Percentiles rank a stretch among this genome's conserved stretches.
phyloP scores from a whole-genome alignment of 2,113 vertebrate species.

The Toxostoma redivivum region DNA sequence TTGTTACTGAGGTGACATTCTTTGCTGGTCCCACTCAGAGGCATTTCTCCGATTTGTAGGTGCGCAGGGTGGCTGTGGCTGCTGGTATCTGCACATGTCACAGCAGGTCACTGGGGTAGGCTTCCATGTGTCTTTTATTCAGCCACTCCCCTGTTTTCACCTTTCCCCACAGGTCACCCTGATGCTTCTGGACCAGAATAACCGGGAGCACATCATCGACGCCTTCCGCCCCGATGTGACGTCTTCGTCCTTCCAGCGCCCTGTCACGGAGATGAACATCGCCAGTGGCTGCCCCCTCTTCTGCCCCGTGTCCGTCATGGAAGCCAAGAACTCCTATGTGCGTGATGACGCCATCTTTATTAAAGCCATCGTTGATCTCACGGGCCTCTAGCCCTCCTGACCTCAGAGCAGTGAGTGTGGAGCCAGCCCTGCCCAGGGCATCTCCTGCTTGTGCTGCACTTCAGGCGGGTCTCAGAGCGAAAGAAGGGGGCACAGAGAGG shows the following conservation, averaged over 20 bases:
- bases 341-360: slow-evolving; percentile 93
- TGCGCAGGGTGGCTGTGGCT: rapidly evolving
- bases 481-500: background rate
- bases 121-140: background rate
- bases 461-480: background rate
- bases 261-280: slow-evolving; percentile 92
- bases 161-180: slow-evolving; percentile 84
- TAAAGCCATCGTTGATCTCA: slow-evolving; percentile 94
- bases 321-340: slow-evolving; percentile 87
- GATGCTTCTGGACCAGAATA: slow-evolving; percentile 96
- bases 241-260: slow-evolving; percentile 92
- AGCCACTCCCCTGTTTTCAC: background rate
- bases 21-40: background rate
- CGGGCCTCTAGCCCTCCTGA: slow-evolving; percentile 74
- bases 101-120: background rate
- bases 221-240: slow-evolving; percentile 90
- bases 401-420: background rate
- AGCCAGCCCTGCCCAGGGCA: background rate
- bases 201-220: slow-evolving; percentile 92
- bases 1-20: rapidly evolving
- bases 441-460: background rate
- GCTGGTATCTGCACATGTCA: rapidly evolving
- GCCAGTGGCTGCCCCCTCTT: slow-evolving; percentile 97
- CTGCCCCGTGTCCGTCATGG: slow-evolving; percentile 88
- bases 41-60: background rate